Conservation (phyloP, 2,888 invertebrate species). For the Choristoneura rosaceana region DNA sequence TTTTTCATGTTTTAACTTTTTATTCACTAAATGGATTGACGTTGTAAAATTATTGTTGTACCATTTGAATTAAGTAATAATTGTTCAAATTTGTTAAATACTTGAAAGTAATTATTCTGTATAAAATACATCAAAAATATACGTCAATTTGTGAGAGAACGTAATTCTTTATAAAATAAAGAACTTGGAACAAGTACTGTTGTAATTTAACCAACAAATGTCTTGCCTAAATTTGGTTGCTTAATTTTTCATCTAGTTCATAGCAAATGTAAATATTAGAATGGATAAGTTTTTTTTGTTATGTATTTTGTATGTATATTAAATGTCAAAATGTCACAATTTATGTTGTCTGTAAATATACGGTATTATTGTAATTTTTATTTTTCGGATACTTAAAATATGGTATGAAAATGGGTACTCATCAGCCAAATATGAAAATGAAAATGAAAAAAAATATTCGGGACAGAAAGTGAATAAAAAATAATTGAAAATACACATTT, state of each 20-base stretch:
- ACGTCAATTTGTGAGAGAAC: not conserved
- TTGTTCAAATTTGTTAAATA: not conserved
- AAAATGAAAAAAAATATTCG: too few relatives aligned
- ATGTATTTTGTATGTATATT: not conserved
- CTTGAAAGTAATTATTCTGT: not conserved
- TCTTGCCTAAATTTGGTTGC: not conserved
- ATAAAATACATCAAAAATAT: not conserved
- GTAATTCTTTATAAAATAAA: slow-evolving; percentile 5
- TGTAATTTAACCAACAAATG: not conserved
- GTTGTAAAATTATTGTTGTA: not conserved
- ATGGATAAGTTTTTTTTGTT: not conserved
- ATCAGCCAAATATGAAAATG: too few relatives aligned
- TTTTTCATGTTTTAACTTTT: too few relatives aligned
- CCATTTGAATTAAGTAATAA: not conserved
- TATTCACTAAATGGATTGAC: too few relatives aligned
- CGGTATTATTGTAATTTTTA: not conserved
- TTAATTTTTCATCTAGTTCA: not conserved
- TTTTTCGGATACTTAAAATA: too few relatives aligned
- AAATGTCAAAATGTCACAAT: not conserved
- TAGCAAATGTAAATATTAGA: not conserved
- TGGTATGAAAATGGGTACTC: too few relatives aligned
- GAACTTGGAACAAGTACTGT: not conserved
- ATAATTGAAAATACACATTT: too few relatives aligned
- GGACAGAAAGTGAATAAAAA: too few relatives aligned
- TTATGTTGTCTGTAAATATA: not conserved